Conservation (phyloP, 2,888 invertebrate species). For the Dicycla oo region DNA sequence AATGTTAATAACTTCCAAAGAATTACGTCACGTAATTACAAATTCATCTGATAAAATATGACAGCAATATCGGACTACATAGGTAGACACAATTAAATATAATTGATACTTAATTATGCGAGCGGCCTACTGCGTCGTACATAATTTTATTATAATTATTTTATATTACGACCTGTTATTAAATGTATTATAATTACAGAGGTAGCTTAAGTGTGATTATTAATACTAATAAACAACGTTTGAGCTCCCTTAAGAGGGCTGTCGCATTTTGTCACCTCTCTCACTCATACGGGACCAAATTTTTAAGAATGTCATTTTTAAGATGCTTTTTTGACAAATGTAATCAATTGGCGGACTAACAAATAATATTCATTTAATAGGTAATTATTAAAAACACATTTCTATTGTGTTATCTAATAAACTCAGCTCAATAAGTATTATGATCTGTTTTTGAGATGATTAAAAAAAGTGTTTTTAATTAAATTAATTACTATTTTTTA, state of each 20-base stretch:
- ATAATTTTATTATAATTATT: slow-evolving; percentile 58
- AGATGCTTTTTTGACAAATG: too few relatives aligned
- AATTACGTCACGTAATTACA: slow-evolving; percentile 33
- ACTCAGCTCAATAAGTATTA: too few relatives aligned
- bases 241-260: neutral
- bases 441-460: too few relatives aligned
- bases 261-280: too few relatives aligned
- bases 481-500: too few relatives aligned
- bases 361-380: too few relatives aligned
- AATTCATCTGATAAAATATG: slow-evolving; percentile 47
- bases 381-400: too few relatives aligned
- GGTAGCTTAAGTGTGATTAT: slow-evolving; percentile 21
- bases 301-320: too few relatives aligned
- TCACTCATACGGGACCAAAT: too few relatives aligned
- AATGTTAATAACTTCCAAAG: slow-evolving; percentile 10
- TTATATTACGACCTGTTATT: slow-evolving; percentile 37
- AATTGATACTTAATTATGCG: slow-evolving; percentile 57
- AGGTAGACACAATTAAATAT: slow-evolving; percentile 49
- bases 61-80: slow-evolving; percentile 39
- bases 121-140: slow-evolving; percentile 26
- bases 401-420: too few relatives aligned
- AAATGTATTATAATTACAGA: slow-evolving; percentile 52
- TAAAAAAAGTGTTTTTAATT: too few relatives aligned
- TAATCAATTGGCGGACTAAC: too few relatives aligned
- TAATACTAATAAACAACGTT: slow-evolving; percentile 4